Evolutionary conservation across 2,797 vertebrate genomes (phyloP).

Genomic region (Sebastes melanostomus): DNA sequence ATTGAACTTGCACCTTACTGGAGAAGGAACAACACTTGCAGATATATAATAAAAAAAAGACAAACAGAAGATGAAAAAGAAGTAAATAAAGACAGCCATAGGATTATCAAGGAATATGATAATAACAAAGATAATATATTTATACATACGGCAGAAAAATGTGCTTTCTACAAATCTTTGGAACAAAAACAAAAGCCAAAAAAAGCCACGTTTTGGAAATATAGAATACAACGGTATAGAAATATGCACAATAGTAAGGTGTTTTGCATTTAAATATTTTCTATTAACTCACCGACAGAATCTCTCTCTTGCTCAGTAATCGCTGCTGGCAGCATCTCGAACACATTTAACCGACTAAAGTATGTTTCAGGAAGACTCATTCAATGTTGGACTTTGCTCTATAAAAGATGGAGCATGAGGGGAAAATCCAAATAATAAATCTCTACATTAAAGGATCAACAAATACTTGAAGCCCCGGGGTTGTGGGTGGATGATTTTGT

Average conservation of each 20-base stretch:
- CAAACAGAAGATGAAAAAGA: constrained; percentile 56
- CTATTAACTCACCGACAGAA: constrained; percentile 59
- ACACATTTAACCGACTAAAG: constrained; percentile 63
- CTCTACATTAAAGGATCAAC: constrained; percentile 51
- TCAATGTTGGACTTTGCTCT: constrained; percentile 68
- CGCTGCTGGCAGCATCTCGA: constrained; percentile 61
- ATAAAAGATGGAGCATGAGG: constrained; percentile 68
- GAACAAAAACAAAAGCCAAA: constrained; percentile 80
- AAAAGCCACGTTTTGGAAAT: constrained; percentile 79
- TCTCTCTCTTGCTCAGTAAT: constrained; percentile 70
- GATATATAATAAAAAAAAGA: constrained; percentile 39
- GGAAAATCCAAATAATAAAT: constrained; percentile 66
- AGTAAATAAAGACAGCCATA: constrained; percentile 73
- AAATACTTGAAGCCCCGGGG: constrained; percentile 45
- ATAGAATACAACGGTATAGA: constrained; percentile 79
- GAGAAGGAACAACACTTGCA: constrained; percentile 45
- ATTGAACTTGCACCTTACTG: constrained; percentile 60
- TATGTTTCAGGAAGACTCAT: constrained; percentile 80
- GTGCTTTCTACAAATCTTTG: constrained; percentile 87
- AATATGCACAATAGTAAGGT: constrained; percentile 81
- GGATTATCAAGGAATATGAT: constrained; percentile 74
- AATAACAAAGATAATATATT: constrained; percentile 77
- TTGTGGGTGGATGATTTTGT: constrained; percentile 8
- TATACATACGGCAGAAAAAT: constrained; percentile 79
- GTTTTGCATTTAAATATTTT: constrained; percentile 81